These are phyloP conservation scores for Recurvirostra avosetta DNA, from an alignment of 2,113 vertebrate species.

Conservation along the genomic window DNA sequence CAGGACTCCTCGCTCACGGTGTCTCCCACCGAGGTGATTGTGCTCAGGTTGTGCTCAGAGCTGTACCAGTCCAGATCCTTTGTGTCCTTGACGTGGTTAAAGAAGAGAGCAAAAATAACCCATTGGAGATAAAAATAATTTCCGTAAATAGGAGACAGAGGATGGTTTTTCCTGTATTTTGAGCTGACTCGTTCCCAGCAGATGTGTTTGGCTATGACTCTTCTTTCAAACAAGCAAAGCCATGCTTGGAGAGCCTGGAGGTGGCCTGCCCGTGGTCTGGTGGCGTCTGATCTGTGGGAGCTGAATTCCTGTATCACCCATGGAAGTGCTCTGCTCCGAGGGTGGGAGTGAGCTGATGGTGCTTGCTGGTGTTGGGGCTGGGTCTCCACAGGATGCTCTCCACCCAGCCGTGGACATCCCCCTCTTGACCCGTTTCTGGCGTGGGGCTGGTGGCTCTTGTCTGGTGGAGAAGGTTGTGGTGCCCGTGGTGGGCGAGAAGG, in stretches of 20 bases:
- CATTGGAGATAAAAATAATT: neutral
- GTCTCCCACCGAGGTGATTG: neutral
- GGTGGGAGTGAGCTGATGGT: neutral
- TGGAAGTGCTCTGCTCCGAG: neutral
- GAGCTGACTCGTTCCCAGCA: neutral
- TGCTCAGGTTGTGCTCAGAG: neutral
- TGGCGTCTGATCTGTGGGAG: neutral
- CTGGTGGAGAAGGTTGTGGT: neutral
- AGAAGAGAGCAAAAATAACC: neutral
- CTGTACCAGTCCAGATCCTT: neutral
- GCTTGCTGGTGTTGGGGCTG: neutral
- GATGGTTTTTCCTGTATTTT: neutral
- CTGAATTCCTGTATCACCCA: accelerated
- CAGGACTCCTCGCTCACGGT: accelerated
- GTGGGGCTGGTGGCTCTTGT: neutral
- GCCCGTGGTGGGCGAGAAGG: accelerated
- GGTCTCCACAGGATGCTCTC: neutral
- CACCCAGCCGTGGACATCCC: no score
- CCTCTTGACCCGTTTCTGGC: accelerated
- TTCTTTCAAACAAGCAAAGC: neutral
- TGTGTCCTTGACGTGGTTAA: neutral
- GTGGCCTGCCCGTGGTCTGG: accelerated
- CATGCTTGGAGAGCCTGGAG: neutral
- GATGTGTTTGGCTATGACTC: neutral
- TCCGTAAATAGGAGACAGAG: neutral